Evolutionary conservation across 2,113 vertebrate genomes (phyloP).

Genomic region (Corythaeola cristata): DNA sequence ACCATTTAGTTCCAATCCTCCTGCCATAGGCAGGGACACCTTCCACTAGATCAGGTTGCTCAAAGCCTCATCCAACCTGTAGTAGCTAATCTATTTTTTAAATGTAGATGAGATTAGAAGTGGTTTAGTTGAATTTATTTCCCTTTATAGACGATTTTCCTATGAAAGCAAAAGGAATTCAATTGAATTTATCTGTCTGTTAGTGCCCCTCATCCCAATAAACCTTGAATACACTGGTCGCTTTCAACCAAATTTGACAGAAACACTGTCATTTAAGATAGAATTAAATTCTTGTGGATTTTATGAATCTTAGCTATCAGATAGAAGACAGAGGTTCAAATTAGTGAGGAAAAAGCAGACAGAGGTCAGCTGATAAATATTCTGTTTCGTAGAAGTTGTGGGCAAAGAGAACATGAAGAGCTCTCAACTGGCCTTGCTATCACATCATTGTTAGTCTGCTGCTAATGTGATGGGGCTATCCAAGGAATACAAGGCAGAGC

Average conservation of each 20-base stretch:
- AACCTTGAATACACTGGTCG: neutral
- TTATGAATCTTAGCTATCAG: neutral
- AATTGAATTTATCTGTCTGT: neutral
- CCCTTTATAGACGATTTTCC: neutral
- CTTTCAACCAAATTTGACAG: neutral
- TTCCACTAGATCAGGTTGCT: no score
- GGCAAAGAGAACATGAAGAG: neutral
- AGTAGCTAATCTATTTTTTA: neutral
- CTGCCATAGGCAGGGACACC: no score
- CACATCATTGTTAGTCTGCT: accelerated
- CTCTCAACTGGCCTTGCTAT: neutral
- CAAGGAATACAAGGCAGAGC: neutral
- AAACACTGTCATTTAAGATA: neutral
- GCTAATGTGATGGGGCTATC: neutral
- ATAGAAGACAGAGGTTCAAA: neutral
- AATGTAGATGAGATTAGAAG: neutral
- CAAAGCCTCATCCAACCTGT: no score
- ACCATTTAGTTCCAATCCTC: no score
- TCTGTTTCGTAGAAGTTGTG: neutral
- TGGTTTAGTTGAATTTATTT: neutral
- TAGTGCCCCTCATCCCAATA: neutral
- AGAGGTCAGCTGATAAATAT: neutral
- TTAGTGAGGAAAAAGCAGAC: neutral
- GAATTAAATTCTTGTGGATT: neutral
- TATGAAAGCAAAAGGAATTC: neutral